A percentile compares a stretch with the other conserved stretches of the same genome.
Evolutionary conservation across 1,140 invertebrate species (phyloP).

Genomic region (Cheumatopsyche charites): DNA sequence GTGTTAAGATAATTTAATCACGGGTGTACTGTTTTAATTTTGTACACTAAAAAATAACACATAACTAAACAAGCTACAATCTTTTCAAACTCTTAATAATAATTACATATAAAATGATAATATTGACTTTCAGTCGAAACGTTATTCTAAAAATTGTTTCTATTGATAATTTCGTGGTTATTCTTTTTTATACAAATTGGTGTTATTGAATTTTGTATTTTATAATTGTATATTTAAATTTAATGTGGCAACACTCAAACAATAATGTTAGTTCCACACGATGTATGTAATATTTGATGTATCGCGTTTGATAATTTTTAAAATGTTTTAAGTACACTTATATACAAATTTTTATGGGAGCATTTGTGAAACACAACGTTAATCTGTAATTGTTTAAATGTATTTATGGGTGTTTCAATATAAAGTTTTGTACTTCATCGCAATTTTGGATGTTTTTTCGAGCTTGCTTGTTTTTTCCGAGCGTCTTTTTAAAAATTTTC

Average conservation of each 20-base stretch:
- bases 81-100: slow-evolving; percentile 6
- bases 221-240: slow-evolving; percentile 6
- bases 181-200: slow-evolving; percentile 27
- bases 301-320: no score
- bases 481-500: no score
- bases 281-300: neutral
- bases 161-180: slow-evolving; percentile 25
- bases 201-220: slow-evolving; percentile 20
- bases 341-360: no score
- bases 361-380: no score
- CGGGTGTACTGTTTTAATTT: neutral
- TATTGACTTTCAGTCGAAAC: slow-evolving; percentile 16
- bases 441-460: slow-evolving; percentile 4
- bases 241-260: slow-evolving; percentile 21
- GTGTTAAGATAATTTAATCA: slow-evolving; percentile 16
- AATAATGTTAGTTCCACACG: neutral
- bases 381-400: neutral
- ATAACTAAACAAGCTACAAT: neutral
- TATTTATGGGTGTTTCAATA: neutral
- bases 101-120: slow-evolving; percentile 2
- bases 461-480: no score
- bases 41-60: neutral
- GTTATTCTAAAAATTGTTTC: slow-evolving; percentile 25
- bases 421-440: neutral
- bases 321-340: no score